These are phyloP conservation scores for Percina caprodes DNA, from an alignment of 2,113 vertebrate species.

Conservation along the genomic window DNA sequence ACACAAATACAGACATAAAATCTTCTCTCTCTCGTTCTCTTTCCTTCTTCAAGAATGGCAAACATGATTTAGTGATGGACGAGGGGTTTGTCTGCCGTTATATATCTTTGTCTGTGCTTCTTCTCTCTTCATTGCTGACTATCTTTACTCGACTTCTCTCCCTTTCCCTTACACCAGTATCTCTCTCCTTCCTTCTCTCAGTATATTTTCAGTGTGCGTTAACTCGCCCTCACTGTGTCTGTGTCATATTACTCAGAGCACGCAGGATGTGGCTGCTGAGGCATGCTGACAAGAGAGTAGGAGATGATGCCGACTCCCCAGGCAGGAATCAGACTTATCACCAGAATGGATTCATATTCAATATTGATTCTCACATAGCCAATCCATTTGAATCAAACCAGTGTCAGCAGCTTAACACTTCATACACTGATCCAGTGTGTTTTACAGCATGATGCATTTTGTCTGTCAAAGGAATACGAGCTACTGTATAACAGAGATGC, in stretches of 20 bases:
- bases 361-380: constrained; percentile 43
- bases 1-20: constrained; percentile 5
- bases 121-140: constrained; percentile 48
- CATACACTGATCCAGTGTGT: neutral
- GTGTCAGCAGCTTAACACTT: constrained; percentile 27
- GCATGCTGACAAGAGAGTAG: constrained; percentile 53
- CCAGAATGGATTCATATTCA: constrained; percentile 47
- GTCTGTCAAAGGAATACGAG: neutral
- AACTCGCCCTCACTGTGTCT: constrained; percentile 47
- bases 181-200: constrained; percentile 23
- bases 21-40: constrained; percentile 9
- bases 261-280: constrained; percentile 47
- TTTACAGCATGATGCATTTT: constrained; percentile 2
- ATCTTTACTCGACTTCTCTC: constrained; percentile 41
- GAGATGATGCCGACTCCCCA: constrained; percentile 56
- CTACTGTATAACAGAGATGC: neutral
- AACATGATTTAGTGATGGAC: constrained; percentile 63
- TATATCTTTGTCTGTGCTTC: constrained; percentile 43
- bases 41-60: constrained; percentile 46
- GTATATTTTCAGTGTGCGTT: constrained; percentile 50
- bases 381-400: constrained; percentile 40
- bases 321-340: constrained; percentile 51
- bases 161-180: constrained; percentile 51
- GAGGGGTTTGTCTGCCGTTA: constrained; percentile 47
- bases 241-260: constrained; percentile 53